Percentiles rank a stretch among this genome's conserved stretches.
phyloP scores from a whole-genome alignment of 2,888 invertebrate genomes.

The Chymomyza procnemis region DNA sequence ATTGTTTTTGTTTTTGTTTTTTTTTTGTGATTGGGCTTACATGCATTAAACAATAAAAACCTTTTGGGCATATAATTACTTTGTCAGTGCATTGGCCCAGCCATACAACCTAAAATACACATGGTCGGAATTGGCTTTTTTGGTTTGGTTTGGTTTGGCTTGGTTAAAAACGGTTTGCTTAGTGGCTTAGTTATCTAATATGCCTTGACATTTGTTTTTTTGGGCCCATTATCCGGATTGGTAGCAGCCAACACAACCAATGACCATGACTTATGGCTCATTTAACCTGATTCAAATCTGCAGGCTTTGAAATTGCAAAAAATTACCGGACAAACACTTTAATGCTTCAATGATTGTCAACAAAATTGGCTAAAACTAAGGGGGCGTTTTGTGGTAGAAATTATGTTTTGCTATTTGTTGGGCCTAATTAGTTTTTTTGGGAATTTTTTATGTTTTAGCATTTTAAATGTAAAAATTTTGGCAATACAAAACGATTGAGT shows the following conservation, averaged over 20 bases:
- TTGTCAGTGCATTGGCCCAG: neutral
- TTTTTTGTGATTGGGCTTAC: conserved; percentile 16
- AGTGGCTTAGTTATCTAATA: neutral
- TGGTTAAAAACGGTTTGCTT: conserved; percentile 32
- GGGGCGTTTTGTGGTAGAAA: too few relatives aligned
- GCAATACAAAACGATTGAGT: too few relatives aligned
- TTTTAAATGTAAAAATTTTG: too few relatives aligned
- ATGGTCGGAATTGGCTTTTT: neutral
- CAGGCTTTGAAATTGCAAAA: neutral
- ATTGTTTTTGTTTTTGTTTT: too few relatives aligned
- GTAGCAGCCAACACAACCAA: neutral
- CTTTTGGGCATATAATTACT: neutral
- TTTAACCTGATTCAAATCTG: conserved; percentile 16
- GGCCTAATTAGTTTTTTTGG: too few relatives aligned
- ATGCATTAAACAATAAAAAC: neutral
- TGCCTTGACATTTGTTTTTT: neutral
- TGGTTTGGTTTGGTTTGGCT: too few relatives aligned
- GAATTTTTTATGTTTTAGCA: too few relatives aligned
- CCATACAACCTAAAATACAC: neutral
- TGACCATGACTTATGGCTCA: neutral
- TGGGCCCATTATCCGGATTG: conserved; percentile 16
- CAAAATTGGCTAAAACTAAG: too few relatives aligned
- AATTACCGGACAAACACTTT: neutral
- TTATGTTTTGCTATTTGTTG: too few relatives aligned
- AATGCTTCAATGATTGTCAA: neutral